Conservation (phyloP, 2,888 invertebrate species). For the Scotopteryx bipunctaria region DNA sequence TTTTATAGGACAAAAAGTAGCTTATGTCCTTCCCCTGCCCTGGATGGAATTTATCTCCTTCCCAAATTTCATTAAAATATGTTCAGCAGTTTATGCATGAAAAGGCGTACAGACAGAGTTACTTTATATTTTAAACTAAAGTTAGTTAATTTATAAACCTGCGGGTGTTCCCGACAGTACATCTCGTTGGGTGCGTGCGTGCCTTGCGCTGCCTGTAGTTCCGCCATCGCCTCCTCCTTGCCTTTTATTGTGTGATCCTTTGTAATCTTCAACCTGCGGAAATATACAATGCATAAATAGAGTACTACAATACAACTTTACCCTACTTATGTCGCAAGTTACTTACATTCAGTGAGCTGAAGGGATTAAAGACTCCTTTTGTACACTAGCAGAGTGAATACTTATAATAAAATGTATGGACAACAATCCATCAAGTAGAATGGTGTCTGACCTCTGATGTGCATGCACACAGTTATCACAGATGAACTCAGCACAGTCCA, state of each 20-base stretch:
- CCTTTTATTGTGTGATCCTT: slow-evolving; percentile 96
- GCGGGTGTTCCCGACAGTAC: slow-evolving; percentile 89
- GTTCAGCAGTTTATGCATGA: too few relatives aligned
- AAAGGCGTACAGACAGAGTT: too few relatives aligned
- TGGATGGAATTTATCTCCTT: too few relatives aligned
- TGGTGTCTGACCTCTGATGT: slow-evolving; percentile 90
- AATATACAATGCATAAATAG: too few relatives aligned
- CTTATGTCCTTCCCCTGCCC: too few relatives aligned
- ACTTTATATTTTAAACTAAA: too few relatives aligned
- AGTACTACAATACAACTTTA: background rate
- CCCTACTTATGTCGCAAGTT: background rate
- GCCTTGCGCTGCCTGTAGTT: slow-evolving; percentile 80
- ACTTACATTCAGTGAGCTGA: background rate
- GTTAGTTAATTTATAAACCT: slow-evolving; percentile 42
- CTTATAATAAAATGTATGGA: too few relatives aligned
- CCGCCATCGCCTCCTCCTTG: slow-evolving; percentile 90
- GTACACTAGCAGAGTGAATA: too few relatives aligned
- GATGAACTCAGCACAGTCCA: slow-evolving; percentile 95
- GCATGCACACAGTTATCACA: slow-evolving; percentile 96
- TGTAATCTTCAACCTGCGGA: slow-evolving; percentile 90
- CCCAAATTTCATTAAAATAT: too few relatives aligned
- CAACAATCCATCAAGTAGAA: too few relatives aligned
- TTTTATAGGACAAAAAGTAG: too few relatives aligned
- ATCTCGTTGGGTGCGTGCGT: slow-evolving; percentile 84
- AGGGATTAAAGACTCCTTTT: too few relatives aligned